These are phyloP conservation scores for Chelonus formosanus DNA, from an alignment of 2,888 invertebrate species.

Conservation along the genomic window DNA sequence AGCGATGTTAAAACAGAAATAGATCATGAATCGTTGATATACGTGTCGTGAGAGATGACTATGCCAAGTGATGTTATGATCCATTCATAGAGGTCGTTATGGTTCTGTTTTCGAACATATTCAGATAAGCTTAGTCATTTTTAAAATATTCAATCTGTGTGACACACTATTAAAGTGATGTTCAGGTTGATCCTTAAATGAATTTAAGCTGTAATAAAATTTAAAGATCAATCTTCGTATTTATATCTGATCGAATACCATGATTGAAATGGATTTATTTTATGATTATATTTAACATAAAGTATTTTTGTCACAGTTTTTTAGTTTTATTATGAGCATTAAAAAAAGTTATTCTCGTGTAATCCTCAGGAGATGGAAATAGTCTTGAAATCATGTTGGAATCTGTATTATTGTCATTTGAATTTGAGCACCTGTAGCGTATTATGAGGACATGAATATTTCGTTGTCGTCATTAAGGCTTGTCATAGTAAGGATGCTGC, in stretches of 20 bases:
- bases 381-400: neutral
- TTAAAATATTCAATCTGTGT: no score
- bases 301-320: no score
- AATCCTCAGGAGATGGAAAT: constrained; percentile 14
- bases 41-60: no score
- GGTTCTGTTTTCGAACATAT: neutral
- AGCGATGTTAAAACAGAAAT: no score
- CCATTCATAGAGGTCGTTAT: no score
- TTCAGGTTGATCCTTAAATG: neutral
- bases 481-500: constrained; percentile 3
- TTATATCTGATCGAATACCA: neutral
- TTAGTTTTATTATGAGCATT: no score
- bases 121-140: neutral
- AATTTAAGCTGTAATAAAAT: constrained; percentile 9
- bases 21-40: no score
- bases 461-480: constrained; percentile 24
- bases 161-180: constrained; percentile 5
- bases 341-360: neutral
- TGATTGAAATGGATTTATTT: constrained; percentile 1
- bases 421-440: constrained; percentile 17
- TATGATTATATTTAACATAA: no score
- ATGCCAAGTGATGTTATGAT: no score
- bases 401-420: constrained; percentile 19
- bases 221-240: constrained; percentile 4
- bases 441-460: constrained; percentile 18